A percentile compares a stretch with the other conserved stretches of the same genome.
These are phyloP conservation scores for Spilogale gracilis DNA, from an alignment of 2,113 vertebrate genomes.

Conservation along the genomic window DNA sequence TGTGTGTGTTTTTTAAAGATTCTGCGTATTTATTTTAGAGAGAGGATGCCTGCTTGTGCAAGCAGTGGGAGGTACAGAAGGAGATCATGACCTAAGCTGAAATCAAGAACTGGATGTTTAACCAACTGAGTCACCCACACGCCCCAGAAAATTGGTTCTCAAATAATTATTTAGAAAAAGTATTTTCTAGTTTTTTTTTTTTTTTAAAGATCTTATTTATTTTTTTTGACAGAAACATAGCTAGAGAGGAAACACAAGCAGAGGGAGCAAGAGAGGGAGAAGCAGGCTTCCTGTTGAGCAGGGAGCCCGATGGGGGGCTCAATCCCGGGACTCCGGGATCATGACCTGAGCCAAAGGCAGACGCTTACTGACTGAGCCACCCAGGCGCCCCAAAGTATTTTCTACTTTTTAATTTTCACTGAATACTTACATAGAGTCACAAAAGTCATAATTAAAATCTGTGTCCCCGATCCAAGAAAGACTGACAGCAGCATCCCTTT, in stretches of 20 bases:
- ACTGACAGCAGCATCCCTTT: slow-evolving; percentile 98
- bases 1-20: not conserved
- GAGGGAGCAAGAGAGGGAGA: no score
- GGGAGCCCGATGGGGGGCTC: no score
- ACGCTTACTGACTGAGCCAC: not conserved
- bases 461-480: slow-evolving; percentile 97
- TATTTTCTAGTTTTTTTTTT: slow-evolving; percentile 46
- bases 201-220: no score
- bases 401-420: slow-evolving; percentile 23
- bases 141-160: slow-evolving; percentile 35
- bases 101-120: not conserved
- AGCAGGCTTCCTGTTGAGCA: no score
- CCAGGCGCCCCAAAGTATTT: not conserved
- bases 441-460: slow-evolving; percentile 99
- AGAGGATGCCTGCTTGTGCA: not conserved
- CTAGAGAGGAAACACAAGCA: no score
- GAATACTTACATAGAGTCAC: slow-evolving; percentile 96
- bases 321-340: no score
- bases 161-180: slow-evolving; percentile 42
- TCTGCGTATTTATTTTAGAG: not conserved
- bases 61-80: not conserved
- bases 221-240: no score
- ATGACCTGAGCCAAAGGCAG: no score
- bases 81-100: not conserved
- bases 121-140: not conserved